phyloP scores from a whole-genome alignment of 2,113 vertebrate genomes.

The Chionis minor region DNA sequence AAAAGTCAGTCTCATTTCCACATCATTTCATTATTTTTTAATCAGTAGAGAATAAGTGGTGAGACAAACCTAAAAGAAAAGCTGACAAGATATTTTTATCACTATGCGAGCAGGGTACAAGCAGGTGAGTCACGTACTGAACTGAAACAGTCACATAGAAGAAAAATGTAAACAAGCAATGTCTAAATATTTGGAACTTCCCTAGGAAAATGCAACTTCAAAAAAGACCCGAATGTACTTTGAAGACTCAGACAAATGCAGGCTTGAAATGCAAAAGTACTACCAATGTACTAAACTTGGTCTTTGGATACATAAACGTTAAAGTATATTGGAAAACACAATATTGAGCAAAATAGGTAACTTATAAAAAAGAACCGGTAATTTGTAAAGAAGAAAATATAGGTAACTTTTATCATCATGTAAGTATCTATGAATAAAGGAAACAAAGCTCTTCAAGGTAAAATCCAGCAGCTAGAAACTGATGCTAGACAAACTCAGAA shows the following conservation, averaged over 20 bases:
- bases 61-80: neutral
- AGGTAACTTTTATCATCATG: neutral
- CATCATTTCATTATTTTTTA: neutral
- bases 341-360: neutral
- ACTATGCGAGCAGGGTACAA: neutral
- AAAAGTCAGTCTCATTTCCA: neutral
- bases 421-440: neutral
- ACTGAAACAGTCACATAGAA: neutral
- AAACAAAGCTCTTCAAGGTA: neutral
- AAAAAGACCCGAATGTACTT: neutral
- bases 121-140: neutral
- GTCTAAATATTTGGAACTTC: neutral
- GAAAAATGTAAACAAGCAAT: neutral
- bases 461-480: neutral
- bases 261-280: neutral
- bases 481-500: neutral
- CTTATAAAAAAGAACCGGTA: neutral
- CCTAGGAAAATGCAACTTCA: fast-evolving
- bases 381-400: neutral
- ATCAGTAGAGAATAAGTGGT: neutral
- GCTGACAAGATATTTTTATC: neutral
- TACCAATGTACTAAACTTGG: neutral
- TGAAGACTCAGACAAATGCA: neutral
- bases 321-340: neutral
- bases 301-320: neutral